A percentile compares a stretch with the other conserved stretches of the same genome.
Evolutionary conservation across 1,140 invertebrate genomes (phyloP).

Genomic region (Cardiocondyla obscurior): DNA sequence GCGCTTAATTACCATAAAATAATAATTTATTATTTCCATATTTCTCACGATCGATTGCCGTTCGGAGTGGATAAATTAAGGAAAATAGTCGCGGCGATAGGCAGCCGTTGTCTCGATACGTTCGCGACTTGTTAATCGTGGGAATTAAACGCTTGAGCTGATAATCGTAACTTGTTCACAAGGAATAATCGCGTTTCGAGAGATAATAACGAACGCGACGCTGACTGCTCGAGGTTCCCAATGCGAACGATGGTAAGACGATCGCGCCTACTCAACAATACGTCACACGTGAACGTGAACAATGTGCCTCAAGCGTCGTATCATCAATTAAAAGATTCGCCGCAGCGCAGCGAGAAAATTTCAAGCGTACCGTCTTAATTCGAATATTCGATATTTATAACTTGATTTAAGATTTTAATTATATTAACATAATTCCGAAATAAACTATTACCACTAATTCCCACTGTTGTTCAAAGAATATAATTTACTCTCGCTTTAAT

Average conservation of each 20-base stretch:
- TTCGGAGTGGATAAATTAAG: background rate
- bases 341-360: background rate
- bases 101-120: background rate
- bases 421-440: too few relatives aligned
- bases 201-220: background rate
- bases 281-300: background rate
- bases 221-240: background rate
- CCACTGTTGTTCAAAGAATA: background rate
- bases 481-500: background rate
- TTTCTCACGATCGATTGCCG: background rate
- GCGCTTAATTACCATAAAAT: background rate
- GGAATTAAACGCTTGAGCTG: background rate
- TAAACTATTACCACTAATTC: background rate
- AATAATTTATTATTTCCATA: constrained; percentile 1
- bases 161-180: background rate
- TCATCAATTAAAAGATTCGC: background rate
- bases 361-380: too few relatives aligned
- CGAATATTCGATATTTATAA: too few relatives aligned
- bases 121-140: background rate
- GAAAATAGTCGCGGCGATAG: background rate
- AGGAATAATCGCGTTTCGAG: background rate
- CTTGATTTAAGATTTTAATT: too few relatives aligned
- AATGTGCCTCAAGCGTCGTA: background rate
- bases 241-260: background rate
- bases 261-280: constrained; percentile 14